Base-by-base conservation (phyloP, 2,888 invertebrate genomes). In the Cerceris rybyensis region DNA sequence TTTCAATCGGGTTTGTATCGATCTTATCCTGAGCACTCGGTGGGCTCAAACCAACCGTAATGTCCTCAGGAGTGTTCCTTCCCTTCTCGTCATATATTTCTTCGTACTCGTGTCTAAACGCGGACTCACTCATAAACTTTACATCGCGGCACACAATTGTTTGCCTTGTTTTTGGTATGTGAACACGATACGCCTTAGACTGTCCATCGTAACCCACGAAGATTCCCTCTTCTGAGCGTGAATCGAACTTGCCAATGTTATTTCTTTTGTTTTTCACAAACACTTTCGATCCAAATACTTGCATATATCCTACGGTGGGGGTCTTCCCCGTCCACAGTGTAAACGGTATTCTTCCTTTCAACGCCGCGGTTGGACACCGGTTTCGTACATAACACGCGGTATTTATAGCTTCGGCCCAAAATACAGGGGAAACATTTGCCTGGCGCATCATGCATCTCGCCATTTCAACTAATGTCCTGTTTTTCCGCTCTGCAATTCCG, bases 181-280 rank as follows among this genome's bases (percentile, higher is more conserved):
- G 7, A 67, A 7, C 4, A n/a, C 58, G 11, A 4, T 43, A 67
- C 8, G 46, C 58, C n/a, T 59, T 67, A 6, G 58, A 67, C 14
- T 58, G 49, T 8, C 49, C 13, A 7, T 49, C 58, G 39, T 67
- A 59, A 13, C 67, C 66, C 6, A 66, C 11, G 9, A 66, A 43
- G 16, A 57, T 16, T 0, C 66, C 17, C 17, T 66, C 17, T 6
- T 66, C 28, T 5, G 66, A 66, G 28, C 66, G 46, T 5, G 66
- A 16, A 2, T 66, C 66, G 39, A 66, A 66, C 49, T 66, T 66
- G n/a, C 49, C 66, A n/a, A 57, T 66, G 46, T 42, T 14, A 14
- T 42, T 39, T 11, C n/a, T 39, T 49, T 66, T 66, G n/a, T 57
- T n/a, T 49, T 57, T 7, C 13, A 66, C 66, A 4, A 58, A 58